Conservation (phyloP, 2,113 vertebrate species). For the Dryoscopus gambensis region DNA sequence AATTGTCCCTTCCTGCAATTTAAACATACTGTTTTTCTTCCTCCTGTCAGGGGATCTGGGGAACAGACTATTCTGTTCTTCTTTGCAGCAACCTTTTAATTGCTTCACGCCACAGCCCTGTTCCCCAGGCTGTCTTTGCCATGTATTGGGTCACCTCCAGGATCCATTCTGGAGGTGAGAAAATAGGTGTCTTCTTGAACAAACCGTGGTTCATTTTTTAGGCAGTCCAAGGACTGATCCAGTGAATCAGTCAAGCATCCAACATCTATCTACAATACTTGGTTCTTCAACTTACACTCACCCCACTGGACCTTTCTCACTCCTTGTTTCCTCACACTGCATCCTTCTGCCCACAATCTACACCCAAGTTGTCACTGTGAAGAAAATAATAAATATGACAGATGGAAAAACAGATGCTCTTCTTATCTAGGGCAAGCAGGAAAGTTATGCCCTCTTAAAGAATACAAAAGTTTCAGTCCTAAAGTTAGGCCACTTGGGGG, state of each 20-base stretch:
- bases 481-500: neutral
- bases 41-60: neutral
- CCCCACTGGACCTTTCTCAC: rapidly evolving
- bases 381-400: neutral
- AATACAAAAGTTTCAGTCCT: neutral
- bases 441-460: neutral
- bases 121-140: neutral
- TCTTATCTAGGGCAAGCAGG: neutral
- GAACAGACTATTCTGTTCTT: neutral
- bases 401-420: neutral
- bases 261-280: neutral
- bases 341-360: neutral
- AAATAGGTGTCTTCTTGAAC: neutral
- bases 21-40: constrained; percentile 23
- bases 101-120: rapidly evolving
- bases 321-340: neutral
- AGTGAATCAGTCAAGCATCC: neutral
- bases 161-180: neutral
- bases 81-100: neutral
- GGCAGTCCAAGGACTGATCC: neutral
- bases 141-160: neutral
- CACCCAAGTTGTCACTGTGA: neutral
- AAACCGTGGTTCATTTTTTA: neutral
- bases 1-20: constrained; percentile 35
- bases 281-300: neutral